phyloP scores from a whole-genome alignment of 2,797 vertebrate genomes.

The Sciurus vulgaris region DNA sequence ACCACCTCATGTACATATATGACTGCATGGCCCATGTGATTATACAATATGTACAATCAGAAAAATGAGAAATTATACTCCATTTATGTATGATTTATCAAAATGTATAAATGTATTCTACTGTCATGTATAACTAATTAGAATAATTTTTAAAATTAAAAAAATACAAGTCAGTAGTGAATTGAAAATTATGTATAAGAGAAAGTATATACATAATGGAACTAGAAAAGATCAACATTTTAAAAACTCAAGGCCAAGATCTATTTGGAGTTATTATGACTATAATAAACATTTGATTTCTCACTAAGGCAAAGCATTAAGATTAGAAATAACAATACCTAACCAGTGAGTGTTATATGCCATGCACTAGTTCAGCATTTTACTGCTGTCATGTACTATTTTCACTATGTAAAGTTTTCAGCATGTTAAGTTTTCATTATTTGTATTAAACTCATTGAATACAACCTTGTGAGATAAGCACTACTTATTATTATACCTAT shows the following conservation, averaged over 20 bases:
- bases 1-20: too few species aligned
- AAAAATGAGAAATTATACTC: too few species aligned
- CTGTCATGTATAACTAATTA: too few species aligned
- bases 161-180: background rate
- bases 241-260: background rate
- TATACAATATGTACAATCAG: too few species aligned
- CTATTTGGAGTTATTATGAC: background rate
- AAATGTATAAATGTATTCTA: too few species aligned
- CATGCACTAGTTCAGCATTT: background rate
- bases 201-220: background rate
- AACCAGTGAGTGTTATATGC: background rate
- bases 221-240: constrained; percentile 1
- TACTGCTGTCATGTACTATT: background rate
- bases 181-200: background rate
- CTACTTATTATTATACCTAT: too few species aligned
- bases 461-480: background rate
- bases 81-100: too few species aligned
- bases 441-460: background rate
- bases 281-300: background rate
- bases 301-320: background rate
- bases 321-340: background rate
- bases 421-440: background rate
- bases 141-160: too few species aligned
- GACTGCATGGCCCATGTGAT: too few species aligned
- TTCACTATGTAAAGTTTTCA: background rate